A percentile compares a stretch with the other conserved stretches of the same genome.
These are phyloP conservation scores for Brevimyrus niger DNA, from an alignment of 2,113 vertebrate genomes.

Conservation along the genomic window DNA sequence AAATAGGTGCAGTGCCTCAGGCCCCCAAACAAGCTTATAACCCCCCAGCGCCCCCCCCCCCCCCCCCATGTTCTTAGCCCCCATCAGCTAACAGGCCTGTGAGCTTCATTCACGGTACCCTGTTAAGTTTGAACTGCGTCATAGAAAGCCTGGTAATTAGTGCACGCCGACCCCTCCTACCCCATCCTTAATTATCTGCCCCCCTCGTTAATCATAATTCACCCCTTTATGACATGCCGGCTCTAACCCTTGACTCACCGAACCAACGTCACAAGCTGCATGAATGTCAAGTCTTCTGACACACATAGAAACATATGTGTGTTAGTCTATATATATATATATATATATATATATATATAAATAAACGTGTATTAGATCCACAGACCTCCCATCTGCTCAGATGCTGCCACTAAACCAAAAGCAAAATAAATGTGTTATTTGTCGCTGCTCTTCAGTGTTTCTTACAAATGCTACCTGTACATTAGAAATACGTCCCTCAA, in stretches of 20 bases:
- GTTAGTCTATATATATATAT: too few species aligned
- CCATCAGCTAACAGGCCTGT: background rate
- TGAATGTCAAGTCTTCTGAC: background rate
- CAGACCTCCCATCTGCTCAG: background rate
- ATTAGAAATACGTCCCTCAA: background rate
- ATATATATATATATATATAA: too few species aligned
- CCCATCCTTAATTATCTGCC: background rate
- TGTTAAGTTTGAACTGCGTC: background rate
- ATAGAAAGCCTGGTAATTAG: background rate
- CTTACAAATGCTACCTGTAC: background rate
- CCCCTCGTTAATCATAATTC: background rate
- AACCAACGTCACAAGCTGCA: background rate
- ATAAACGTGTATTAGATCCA: background rate
- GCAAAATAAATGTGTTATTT: background rate
- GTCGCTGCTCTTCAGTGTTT: background rate
- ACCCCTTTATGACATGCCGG: background rate
- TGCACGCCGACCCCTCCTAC: background rate
- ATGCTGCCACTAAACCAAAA: background rate
- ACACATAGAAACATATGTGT: background rate
- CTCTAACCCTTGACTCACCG: background rate
- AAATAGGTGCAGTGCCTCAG: background rate
- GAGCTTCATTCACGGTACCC: background rate
- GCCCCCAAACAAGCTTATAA: background rate
- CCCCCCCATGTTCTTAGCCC: background rate
- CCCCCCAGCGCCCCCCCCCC: background rate